Evolutionary conservation across 2,113 vertebrate genomes (phyloP).

Genomic region (Solea senegalensis): DNA sequence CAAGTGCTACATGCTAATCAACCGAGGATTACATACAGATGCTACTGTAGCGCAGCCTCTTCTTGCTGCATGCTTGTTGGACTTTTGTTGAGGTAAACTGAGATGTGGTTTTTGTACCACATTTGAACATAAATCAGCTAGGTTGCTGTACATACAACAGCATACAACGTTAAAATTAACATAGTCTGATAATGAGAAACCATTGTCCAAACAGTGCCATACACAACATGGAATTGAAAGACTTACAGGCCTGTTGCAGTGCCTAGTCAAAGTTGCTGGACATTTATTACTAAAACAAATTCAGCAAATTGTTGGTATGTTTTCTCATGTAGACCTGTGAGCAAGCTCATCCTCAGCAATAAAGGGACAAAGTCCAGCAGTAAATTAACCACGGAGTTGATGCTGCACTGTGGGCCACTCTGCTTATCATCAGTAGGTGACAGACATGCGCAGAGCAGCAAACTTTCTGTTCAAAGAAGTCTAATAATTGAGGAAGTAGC

Average conservation of each 20-base stretch:
- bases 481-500: conserved; percentile 67
- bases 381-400: conserved; percentile 36
- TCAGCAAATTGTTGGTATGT: neutral
- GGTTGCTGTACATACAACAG: too few species aligned
- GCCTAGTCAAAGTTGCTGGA: neutral
- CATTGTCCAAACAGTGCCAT: neutral
- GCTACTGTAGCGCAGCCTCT: conserved; percentile 39
- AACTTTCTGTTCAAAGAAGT: conserved; percentile 61
- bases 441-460: conserved; percentile 32
- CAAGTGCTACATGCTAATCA: conserved; percentile 55
- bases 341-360: conserved; percentile 20
- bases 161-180: too few species aligned
- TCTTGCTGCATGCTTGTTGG: conserved; percentile 36
- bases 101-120: too few species aligned
- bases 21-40: conserved; percentile 56
- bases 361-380: conserved; percentile 38
- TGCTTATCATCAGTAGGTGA: conserved; percentile 59
- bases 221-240: neutral
- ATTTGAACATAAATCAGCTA: too few species aligned
- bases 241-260: neutral
- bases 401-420: neutral
- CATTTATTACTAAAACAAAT: neutral
- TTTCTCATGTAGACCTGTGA: conserved; percentile 43
- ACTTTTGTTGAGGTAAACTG: conserved; percentile 1
- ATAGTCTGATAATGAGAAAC: neutral